Evolutionary conservation across 2,797 vertebrate genomes (phyloP), one percentile per base, ranked within the genome.

Genomic region (Anguilla anguilla): DNA sequence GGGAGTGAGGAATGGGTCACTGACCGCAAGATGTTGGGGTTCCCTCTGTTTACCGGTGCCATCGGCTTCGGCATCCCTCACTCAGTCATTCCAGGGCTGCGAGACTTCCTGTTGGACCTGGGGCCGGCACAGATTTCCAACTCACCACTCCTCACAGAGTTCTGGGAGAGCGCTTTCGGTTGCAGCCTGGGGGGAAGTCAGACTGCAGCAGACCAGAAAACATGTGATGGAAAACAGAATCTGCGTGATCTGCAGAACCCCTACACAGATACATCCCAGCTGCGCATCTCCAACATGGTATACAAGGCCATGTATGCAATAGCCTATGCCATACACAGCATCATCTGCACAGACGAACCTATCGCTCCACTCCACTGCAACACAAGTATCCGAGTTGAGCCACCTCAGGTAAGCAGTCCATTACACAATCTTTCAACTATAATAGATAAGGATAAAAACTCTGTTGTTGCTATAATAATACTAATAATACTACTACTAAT

Each of bases 261-360:
- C 0, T 96, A 94, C 89, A 94, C 93, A 0, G 94, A 95, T 86
- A 94, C 94, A 0, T 94, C 94, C 53, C 93, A 95, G 88, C 90
- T 95, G 53, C 88, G 94, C 25, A 82, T 95, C 28, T 92, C 92
- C 25, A 95, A 95, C 89, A 94, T 95, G 94, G 95, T 95, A 51
- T 96, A 96, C 84, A 95, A 95, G 89, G 95, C 95, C 28, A 91
- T 94, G 22, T 95, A 95, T 87, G 93, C 95, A 28, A 90, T 95
- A 88, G 95, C 94, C 35, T 90, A 95, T 88, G 93, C 95, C 35
- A 89, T 96, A 84, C 94, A 96, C 55, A 88, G 85, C 77, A 43
- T 91, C 11, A 51, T 93, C 39, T 96, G 95, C 87, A 86, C 91
- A 25, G 25, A 91, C 49, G 90, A 5, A 6, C 28, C 31, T 35